Base-by-base conservation (phyloP, 2,113 vertebrate species). In the Pangasianodon gigas region DNA sequence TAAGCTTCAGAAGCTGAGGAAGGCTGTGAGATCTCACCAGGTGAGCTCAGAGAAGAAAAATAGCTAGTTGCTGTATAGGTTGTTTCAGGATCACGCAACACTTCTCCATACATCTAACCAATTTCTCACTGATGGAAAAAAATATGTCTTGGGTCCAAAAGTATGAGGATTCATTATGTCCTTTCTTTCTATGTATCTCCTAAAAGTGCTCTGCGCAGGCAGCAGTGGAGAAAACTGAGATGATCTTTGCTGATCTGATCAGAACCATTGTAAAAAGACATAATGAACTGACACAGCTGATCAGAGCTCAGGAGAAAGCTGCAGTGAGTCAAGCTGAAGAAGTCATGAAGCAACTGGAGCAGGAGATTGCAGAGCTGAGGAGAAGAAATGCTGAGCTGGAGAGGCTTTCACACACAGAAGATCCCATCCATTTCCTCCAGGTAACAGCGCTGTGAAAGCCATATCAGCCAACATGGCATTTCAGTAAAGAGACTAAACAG, bases 361-460 rank as follows among this genome's bases (percentile, higher is more conserved):
- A 88, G 77, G 92, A 91, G 69, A 32, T 71, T 2, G 32, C 32
- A 32, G 69, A 71, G 13, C 69, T 71, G 88, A 93, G 21, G 86
- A 93, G 44, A 58, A 92, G 88, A 92, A 52, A 90, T 0, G 6
- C 77, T 87, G 92, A 92, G 24, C 54, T 92, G 90, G 85, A 89
- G 44, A 32, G 88, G 83, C 88, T 92, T 62, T 80, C 62, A 89
- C 46, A 84, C 69, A 85, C 10, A 14, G 58, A 85, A 0, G 83
- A 65, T 85, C 26, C 84, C 16, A 18, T 71, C 14, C 13, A 19
- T 16, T 32, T 71, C 16, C 69, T 71, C 32, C 69, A 71, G 32
- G 84, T 85, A 46, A 48, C 32, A 14, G 32, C 19, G 4, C 54
- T 37, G 14, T 16, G 7, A 29, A 7, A 26, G 46, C n/a, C n/a